Base-by-base conservation (phyloP, 2,888 invertebrate genomes). In the Mellilla xanthometata region DNA sequence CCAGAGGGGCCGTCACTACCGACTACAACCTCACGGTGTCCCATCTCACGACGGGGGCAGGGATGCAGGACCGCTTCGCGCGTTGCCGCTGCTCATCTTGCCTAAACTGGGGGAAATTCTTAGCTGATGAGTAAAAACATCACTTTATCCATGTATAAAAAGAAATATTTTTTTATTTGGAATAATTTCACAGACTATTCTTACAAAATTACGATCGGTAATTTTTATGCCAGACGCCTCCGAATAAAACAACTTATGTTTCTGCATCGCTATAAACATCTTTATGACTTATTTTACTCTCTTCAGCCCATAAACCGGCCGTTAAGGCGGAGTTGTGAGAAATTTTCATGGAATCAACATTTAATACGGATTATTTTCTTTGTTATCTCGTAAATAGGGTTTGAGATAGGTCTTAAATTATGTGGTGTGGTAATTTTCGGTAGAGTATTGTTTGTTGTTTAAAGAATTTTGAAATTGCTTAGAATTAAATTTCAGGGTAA, bases 251-350 rank as follows among this genome's bases (percentile, higher is more conserved):
- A 24, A 24, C 24, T 24, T 24, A 33, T 51, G 39, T 47, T 38
- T 49, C 39, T 51, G 31, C 44, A 43, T 42, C 30, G 28, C 39
- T 12, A 42, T 51, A 47, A 53, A 56, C 47, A 49, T 45, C 19
- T 54, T 54, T 47, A 56, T 32, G 64, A 57, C 54, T 64, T 59
- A 60, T 62, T 64, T 54, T 58, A 59, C 59, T 62, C 55, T 65
- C 58, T 58, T 60, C 58, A 60, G 62, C 58, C 52, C 49, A 65
- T 68, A 68, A 68, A 68, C 52, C 45, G 44, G 27, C 39, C 35
- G 41, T 30, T 44, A 39, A 55, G 47, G 39, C 54, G 28, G 48
- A 43, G 34, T 52, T 45, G 60, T 56, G 45, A 52, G 24, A 40
- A 54, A 58, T 59, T 60, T 60, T 54, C 61, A 48, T 54, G 58